Base-by-base conservation (phyloP, 2,888 invertebrate genomes). In the Rhamphomyia laevipes region DNA sequence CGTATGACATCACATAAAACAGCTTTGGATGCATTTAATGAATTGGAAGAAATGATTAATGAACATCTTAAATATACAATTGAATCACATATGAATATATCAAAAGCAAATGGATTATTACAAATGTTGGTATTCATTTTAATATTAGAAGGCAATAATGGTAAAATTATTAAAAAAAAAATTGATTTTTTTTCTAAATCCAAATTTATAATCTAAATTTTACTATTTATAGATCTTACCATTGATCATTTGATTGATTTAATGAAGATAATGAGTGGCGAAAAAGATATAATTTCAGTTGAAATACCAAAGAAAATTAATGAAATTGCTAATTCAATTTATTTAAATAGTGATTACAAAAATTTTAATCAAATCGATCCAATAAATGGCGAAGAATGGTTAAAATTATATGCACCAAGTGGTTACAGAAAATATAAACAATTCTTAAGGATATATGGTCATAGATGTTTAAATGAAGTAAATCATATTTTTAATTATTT, bases 401-500 rank as follows among this genome's bases (percentile, higher is more conserved):
- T 86, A 12, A 63, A 73, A 56, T 57, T 61, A 1, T 74, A 80
- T 55, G 69, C 74, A 45, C 73, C 75, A 0, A 60, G 67, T 16
- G 65, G 76, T 4, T 66, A 73, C 42, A 56, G 67, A 3, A 67
- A 76, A 45, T 75, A 83, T 21, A 60, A 68, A 1, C 59, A 67
- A 5, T 86, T 90, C 61, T 66, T 89, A 48, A 63, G 75, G 15
- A 71, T 74, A 46, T 84, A 88, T 59, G 88, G 88, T 0, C 84
- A 86, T 64, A 74, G 89, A 55, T 73, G 75, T 50, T 67, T 78
- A 43, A 77, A 77, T 67, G 83, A 83, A 72, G 81, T 80, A 62
- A 55, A 57, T 54, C 9, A 16, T 15, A 35, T 16, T 15, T n/a
- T 12, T 40, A 12, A 17, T 17, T 5, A 38, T 5, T 15, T 38